Conservation (phyloP, 2,113 vertebrate species). For the Cyanoliseus patagonus region DNA sequence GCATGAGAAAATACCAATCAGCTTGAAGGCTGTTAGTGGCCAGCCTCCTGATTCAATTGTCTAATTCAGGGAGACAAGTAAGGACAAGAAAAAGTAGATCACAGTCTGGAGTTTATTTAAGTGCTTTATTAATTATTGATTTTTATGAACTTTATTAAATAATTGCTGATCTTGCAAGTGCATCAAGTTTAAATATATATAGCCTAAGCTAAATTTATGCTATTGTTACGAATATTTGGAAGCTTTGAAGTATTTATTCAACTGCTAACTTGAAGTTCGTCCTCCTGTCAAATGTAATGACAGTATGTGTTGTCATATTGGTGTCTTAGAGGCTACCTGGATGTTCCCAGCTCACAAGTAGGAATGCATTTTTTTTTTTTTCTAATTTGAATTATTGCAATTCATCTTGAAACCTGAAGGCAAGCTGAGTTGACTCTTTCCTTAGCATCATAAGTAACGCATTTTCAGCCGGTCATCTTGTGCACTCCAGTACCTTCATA, state of each 20-base stretch:
- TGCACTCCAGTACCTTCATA: neutral
- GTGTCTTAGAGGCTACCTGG: neutral
- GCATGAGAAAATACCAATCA: neutral
- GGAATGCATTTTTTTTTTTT: neutral
- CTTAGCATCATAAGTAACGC: neutral
- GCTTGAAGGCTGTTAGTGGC: neutral
- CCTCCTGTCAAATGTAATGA: neutral
- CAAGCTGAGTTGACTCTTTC: neutral
- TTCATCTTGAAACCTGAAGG: neutral
- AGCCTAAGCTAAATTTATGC: neutral
- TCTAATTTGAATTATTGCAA: neutral
- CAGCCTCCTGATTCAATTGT: neutral
- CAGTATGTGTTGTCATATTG: neutral
- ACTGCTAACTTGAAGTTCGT: neutral
- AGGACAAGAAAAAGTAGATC: neutral
- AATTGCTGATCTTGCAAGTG: neutral
- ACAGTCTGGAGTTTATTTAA: neutral
- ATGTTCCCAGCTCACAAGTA: neutral
- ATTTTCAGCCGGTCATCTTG: neutral
- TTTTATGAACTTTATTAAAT: slow-evolving; percentile 1
- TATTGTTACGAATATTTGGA: neutral
- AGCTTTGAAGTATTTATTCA: neutral
- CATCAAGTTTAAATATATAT: neutral
- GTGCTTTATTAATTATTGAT: neutral
- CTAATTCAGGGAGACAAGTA: neutral